Evolutionary conservation across 2,113 vertebrate genomes (phyloP), one percentile per base, ranked within the genome.

Genomic region (Rhinichthys klamathensis): DNA sequence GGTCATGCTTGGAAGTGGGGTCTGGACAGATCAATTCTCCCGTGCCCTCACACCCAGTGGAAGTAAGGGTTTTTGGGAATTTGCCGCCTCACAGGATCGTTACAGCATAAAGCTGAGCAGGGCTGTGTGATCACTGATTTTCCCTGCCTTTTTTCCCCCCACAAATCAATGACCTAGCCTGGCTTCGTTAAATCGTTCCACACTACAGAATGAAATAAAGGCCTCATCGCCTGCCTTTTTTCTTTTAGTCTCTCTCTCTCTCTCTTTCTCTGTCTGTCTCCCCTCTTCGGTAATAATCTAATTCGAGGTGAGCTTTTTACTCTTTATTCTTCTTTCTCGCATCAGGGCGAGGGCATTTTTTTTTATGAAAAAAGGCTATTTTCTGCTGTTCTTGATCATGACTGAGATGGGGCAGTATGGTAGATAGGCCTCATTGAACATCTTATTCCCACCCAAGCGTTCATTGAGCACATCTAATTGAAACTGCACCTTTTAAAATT

Each of bases 101-200:
- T 90, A 63, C 32, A 13, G 56, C 70, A 86, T 83, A 79, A 83
- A 49, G 80, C 70, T 80, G 65, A 72, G 49, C 41, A 9, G 85
- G 13, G 5, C 84, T 80, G 25, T 83, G 49, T 56, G 75, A 65
- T 86, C 56, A 63, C 74, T 84, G 72, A 83, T 85, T 88, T 82
- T 74, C 89, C 89, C 4, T 18, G 74, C 88, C 90, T 84, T 89
- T 93, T 93, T 94, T 94, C 90, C 93, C 94, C 93, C 94, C 93
- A 93, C 87, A 81, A 90, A 94, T 95, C 94, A 85, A 93, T 94
- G 72, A 6, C 15, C 67, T 61, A 6, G 21, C 76, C 41, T 84
- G 30, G 84, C 83, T 79, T 87, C 21, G 80, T 85, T 41, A 60
- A 69, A 72, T 73, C n/a, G 27, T 56, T 25, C 58, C 56, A 30